A percentile compares a stretch with the other conserved stretches of the same genome.
Evolutionary conservation across 2,113 vertebrate genomes (phyloP).

Genomic region (Brachypteracias leptosomus): DNA sequence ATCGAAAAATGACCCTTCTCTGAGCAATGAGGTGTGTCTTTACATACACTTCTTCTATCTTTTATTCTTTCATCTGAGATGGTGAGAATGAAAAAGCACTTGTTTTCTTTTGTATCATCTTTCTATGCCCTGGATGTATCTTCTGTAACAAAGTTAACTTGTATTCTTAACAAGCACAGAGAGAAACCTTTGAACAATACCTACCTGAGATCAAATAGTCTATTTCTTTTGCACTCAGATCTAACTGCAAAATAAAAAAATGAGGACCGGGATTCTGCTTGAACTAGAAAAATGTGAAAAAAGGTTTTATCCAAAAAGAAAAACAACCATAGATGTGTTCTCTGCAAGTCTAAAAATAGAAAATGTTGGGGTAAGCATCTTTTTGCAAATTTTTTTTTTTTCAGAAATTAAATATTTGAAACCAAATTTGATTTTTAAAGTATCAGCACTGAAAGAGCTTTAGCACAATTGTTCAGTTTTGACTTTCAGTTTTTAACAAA

Average conservation of each 20-base stretch:
- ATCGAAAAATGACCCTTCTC: not conserved
- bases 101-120: constrained; percentile 12
- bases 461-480: not conserved
- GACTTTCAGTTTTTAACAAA: not conserved
- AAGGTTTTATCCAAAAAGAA: not conserved
- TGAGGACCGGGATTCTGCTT: not conserved
- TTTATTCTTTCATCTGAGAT: not conserved
- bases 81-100: not conserved
- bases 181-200: constrained; percentile 13
- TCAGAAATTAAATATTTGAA: constrained; percentile 11
- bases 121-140: not conserved
- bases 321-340: not conserved
- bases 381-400: not conserved
- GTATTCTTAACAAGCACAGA: not conserved
- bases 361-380: not conserved
- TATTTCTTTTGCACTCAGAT: not conserved
- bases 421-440: not conserved
- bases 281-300: not conserved
- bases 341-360: not conserved
- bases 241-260: not conserved
- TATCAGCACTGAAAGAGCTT: not conserved
- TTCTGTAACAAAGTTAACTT: constrained; percentile 32
- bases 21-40: not conserved
- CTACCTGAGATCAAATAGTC: not conserved
- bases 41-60: not conserved